Evolutionary conservation across 2,113 vertebrate genomes (phyloP).

Genomic region (Pachycephala philippinensis): DNA sequence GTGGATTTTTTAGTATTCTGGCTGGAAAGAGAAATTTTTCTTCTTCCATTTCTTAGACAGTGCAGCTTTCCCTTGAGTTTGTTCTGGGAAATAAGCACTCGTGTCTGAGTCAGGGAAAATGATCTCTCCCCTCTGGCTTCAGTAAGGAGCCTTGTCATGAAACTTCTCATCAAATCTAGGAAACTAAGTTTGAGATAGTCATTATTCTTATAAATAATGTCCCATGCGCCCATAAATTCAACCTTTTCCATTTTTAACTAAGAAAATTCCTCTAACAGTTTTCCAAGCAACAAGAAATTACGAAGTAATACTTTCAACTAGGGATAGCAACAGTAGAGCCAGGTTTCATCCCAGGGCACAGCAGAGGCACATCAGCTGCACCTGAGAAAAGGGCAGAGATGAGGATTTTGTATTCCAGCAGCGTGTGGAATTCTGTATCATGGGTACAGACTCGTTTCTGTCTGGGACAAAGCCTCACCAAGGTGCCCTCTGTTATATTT

Average conservation of each 20-base stretch:
- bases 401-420: not conserved
- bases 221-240: not conserved
- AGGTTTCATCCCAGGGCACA: not conserved
- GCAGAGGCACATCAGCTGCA: not conserved
- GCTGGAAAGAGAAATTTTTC: not conserved
- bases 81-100: not conserved
- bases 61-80: not conserved
- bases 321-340: not conserved
- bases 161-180: not conserved
- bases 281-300: not conserved
- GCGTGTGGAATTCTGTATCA: not conserved
- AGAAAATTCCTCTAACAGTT: not conserved
- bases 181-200: not conserved
- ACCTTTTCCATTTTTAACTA: not conserved
- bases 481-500: not conserved
- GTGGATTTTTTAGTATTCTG: not conserved
- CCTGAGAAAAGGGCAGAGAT: not conserved
- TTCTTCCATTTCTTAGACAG: not conserved
- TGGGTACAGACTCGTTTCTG: fast-evolving
- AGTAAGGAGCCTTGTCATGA: not conserved
- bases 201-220: not conserved
- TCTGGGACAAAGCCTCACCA: not conserved
- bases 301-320: not conserved
- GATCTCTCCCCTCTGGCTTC: not conserved
- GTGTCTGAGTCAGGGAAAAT: not conserved